Evolutionary conservation across 2,888 invertebrate genomes (phyloP).

Genomic region (Leucozona laternaria): DNA sequence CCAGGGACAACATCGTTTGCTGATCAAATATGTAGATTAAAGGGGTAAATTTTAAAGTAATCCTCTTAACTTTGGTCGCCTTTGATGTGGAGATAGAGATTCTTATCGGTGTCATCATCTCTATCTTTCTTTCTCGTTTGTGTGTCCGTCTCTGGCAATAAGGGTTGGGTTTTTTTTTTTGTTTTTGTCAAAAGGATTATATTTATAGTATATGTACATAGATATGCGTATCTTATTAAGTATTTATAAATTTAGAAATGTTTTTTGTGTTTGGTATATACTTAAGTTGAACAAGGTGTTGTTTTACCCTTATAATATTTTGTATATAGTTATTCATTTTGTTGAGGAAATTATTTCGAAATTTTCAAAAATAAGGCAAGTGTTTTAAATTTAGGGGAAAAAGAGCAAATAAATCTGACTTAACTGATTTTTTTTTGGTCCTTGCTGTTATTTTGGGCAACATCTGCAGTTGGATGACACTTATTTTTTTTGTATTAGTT

Average conservation of each 20-base stretch:
- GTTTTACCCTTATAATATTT: no score
- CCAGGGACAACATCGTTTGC: constrained; percentile 68
- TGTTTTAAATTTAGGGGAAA: no score
- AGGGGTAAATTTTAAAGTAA: constrained; percentile 70
- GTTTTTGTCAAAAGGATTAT: constrained; percentile 18
- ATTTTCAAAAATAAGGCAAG: no score
- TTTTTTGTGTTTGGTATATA: not conserved
- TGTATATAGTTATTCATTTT: no score
- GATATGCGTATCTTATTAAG: constrained; percentile 37
- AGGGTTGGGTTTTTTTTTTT: not conserved
- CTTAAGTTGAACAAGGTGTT: no score
- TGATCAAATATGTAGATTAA: constrained; percentile 74
- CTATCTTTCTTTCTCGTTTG: not conserved
- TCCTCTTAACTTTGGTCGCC: constrained; percentile 37
- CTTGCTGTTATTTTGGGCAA: no score
- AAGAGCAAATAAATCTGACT: no score
- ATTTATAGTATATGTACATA: not conserved
- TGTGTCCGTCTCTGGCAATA: not conserved
- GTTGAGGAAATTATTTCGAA: no score
- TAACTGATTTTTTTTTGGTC: no score
- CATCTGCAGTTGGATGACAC: no score
- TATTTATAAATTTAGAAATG: constrained; percentile 2
- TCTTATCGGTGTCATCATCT: constrained; percentile 45
- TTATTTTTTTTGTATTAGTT: no score
- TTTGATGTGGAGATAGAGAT: constrained; percentile 38